Conservation (phyloP, 2,888 invertebrate genomes). For the Eudemis profundana region DNA sequence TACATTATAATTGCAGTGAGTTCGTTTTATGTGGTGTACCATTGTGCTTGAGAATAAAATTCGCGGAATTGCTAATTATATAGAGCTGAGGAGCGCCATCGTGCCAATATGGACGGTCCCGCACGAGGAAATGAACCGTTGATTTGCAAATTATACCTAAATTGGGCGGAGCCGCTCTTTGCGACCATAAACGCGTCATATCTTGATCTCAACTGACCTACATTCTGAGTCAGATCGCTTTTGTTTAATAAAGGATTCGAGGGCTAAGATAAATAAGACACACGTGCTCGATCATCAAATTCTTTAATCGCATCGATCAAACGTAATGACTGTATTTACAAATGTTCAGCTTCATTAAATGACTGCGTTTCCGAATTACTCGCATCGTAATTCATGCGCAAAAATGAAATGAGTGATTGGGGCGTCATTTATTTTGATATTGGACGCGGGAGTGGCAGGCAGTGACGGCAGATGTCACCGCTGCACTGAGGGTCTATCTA, state of each 20-base stretch:
- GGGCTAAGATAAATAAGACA: constrained; percentile 13
- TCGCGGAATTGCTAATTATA: constrained; percentile 44
- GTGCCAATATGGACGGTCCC: constrained; percentile 21
- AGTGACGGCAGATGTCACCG: constrained; percentile 61
- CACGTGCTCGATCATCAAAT: constrained; percentile 20
- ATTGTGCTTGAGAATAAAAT: constrained; percentile 43
- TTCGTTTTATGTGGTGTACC: constrained; percentile 42
- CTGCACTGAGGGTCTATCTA: constrained; percentile 46
- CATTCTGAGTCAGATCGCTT: constrained; percentile 32
- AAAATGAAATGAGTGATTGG: constrained; percentile 40
- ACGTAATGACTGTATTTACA: constrained; percentile 9
- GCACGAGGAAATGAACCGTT: constrained; percentile 39
- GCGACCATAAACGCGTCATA: constrained; percentile 36
- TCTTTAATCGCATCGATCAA: constrained; percentile 28
- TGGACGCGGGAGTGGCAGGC: constrained; percentile 47
- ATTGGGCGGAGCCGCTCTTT: constrained; percentile 26
- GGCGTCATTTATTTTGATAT: constrained; percentile 55
- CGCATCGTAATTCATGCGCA: constrained; percentile 8
- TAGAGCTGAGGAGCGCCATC: constrained; percentile 34
- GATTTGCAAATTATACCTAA: constrained; percentile 38
- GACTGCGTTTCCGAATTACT: constrained; percentile 14
- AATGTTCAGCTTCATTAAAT: constrained; percentile 14
- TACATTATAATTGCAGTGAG: constrained; percentile 45
- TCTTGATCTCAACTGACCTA: constrained; percentile 42
- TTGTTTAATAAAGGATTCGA: constrained; percentile 23